Percentiles rank a stretch among this genome's conserved stretches.
Conservation (phyloP, 2,113 vertebrate species). For the Crypturellus undulatus region DNA sequence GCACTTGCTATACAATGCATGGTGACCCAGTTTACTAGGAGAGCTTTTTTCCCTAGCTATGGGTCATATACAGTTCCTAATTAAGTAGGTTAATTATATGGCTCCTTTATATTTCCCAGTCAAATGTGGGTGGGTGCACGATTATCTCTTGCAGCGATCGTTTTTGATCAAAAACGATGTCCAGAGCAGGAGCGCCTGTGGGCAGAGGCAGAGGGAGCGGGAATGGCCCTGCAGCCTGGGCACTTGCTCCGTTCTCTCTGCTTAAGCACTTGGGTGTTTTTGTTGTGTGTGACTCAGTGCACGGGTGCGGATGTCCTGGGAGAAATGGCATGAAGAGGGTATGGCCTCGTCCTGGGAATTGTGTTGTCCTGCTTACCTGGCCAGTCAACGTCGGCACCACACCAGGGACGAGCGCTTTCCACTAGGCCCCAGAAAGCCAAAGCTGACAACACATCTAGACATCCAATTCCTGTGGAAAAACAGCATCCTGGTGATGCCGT, state of each 20-base stretch:
- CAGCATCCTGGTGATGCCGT: not conserved
- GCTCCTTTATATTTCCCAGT: constrained; percentile 35
- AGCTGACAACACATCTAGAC: too few species aligned
- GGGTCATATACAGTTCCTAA: constrained; percentile 57
- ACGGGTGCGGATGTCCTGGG: not conserved
- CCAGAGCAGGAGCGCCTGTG: not conserved
- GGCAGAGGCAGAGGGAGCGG: not conserved
- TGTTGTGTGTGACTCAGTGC: not conserved
- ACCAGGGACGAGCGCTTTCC: too few species aligned
- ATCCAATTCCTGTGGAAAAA: not conserved
- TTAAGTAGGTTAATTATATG: constrained; percentile 67
- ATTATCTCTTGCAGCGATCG: constrained; percentile 18
- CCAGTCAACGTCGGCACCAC: not conserved
- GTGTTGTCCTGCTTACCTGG: not conserved
- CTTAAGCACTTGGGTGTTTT: not conserved
- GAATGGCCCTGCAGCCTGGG: not conserved
- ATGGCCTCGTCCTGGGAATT: accelerated
- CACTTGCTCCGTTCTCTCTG: accelerated
- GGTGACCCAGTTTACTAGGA: constrained; percentile 54
- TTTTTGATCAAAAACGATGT: constrained; percentile 9
- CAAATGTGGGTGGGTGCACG: not conserved
- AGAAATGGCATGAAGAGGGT: accelerated
- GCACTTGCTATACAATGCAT: not conserved
- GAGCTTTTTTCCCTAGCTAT: not conserved
- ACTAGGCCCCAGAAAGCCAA: not conserved